Evolutionary conservation across 2,888 invertebrate genomes (phyloP), one percentile per base, ranked within the genome.

Genomic region (Phasia obesa): DNA sequence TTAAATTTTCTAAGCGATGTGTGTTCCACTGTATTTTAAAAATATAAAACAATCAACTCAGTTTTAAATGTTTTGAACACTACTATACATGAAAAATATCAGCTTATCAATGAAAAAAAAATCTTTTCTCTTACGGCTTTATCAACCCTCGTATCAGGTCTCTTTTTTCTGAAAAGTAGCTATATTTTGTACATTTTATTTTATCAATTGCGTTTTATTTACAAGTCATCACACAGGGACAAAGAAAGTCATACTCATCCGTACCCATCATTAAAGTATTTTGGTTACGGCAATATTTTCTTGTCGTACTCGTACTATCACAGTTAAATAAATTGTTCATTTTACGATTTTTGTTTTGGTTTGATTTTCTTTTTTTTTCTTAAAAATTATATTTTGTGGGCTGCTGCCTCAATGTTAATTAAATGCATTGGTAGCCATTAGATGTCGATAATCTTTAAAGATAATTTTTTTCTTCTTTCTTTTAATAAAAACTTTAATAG

Each of bases 251-350:
- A 47, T 47, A 57, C 49, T 55, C n/a, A 44, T 17, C 69, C 38
- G 6, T 70, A 70, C 25, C 23, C 42, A 69, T 69, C n/a, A 53
- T 27, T 2, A 23, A 53, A 74, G 23, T 27, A 59, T 53, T 64
- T 70, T 81, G 76, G 21, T 69, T 51, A 25, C 77, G 62, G 13
- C 55, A 62, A 77, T 49, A 75, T 70, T 83, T 78, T 75, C 75
- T 53, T 59, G 51, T 78, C 35, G 74, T 35, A 38, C 27, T 3
- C 53, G 67, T 69, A 47, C 75, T 83, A 83, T 78, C 70, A 71
- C 55, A 78, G 59, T 82, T 70, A 53, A 59, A 21, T 21, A 75
- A 70, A 53, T 83, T 78, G 53, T 75, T 75, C 82, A 83, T 83
- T 53, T 73, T 73, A 57, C 42, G 38, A 11, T 15, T 13, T 42